A percentile compares a stretch with the other conserved stretches of the same genome.
phyloP scores from a whole-genome alignment of 2,797 vertebrate genomes.

The Lagocephalus sceleratus region DNA sequence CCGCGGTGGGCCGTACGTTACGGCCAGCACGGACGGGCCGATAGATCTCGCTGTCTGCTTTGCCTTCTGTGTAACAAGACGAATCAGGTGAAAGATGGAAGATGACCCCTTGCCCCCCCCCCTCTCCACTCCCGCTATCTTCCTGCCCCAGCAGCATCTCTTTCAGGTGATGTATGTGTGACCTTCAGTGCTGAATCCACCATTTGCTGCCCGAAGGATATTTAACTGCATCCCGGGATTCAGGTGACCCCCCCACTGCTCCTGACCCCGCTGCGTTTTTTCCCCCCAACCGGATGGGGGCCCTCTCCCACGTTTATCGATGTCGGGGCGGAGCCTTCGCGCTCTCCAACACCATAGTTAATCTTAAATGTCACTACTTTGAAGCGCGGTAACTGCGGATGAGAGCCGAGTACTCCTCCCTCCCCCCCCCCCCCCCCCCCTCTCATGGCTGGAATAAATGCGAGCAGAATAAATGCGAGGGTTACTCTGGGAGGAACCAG shows the following conservation, averaged over 20 bases:
- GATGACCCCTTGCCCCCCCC: slow-evolving; percentile 17
- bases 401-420: slow-evolving; percentile 42
- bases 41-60: slow-evolving; percentile 22
- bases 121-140: slow-evolving; percentile 10
- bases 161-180: slow-evolving; percentile 60
- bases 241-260: slow-evolving; percentile 71
- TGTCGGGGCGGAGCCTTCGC: slow-evolving; percentile 15
- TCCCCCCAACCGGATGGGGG: slow-evolving; percentile 54
- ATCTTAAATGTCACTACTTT: slow-evolving; percentile 57
- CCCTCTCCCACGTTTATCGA: slow-evolving; percentile 29
- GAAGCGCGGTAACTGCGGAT: slow-evolving; percentile 53
- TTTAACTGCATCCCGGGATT: slow-evolving; percentile 68
- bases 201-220: slow-evolving; percentile 63
- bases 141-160: slow-evolving; percentile 27
- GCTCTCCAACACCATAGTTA: slow-evolving; percentile 35
- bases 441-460: slow-evolving; percentile 58
- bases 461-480: no score
- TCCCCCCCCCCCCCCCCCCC: no score
- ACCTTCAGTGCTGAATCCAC: slow-evolving; percentile 65
- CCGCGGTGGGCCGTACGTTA: slow-evolving; percentile 51
- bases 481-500: slow-evolving; percentile 36
- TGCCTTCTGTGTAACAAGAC: slow-evolving; percentile 28
- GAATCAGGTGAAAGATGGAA: slow-evolving; percentile 46
- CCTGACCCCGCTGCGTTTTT: slow-evolving; percentile 55
- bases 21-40: slow-evolving; percentile 9